Evolutionary conservation across 2,888 invertebrate genomes (phyloP).

Genomic region (Caradrina clavipalpis): DNA sequence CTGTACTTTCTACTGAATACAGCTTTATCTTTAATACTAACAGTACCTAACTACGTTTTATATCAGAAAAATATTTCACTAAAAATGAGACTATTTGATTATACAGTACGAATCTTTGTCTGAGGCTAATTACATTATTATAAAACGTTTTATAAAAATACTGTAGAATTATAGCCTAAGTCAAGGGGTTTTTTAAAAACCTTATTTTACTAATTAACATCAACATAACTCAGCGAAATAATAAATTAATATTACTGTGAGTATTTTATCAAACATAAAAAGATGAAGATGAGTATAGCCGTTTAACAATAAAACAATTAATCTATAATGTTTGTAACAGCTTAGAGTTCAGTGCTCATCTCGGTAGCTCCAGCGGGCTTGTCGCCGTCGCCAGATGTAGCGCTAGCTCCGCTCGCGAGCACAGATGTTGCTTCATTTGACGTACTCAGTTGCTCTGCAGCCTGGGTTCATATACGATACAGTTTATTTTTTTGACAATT

Average conservation of each 20-base stretch:
- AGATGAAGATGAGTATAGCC: conserved; percentile 24
- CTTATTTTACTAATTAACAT: conserved; percentile 45
- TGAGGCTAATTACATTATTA: conserved; percentile 40
- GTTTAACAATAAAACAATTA: conserved; percentile 43
- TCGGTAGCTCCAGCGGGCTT: conserved; percentile 86
- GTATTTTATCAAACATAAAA: conserved; percentile 43
- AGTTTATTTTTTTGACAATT: not conserved
- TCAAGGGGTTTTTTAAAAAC: conserved; percentile 42
- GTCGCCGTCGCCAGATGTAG: conserved; percentile 73
- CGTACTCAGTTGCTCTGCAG: conserved; percentile 88
- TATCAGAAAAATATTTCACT: conserved; percentile 22
- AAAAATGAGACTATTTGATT: conserved; percentile 35
- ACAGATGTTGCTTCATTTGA: conserved; percentile 70
- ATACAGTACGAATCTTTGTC: conserved; percentile 24
- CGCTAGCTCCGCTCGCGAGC: conserved; percentile 58
- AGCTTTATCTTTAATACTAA: conserved; percentile 21
- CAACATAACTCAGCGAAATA: conserved; percentile 57
- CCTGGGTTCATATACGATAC: conserved; percentile 71
- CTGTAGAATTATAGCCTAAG: conserved; percentile 44
- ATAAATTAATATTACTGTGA: conserved; percentile 59
- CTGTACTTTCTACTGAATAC: conserved; percentile 30
- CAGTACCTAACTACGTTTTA: conserved; percentile 23
- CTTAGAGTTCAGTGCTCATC: conserved; percentile 93
- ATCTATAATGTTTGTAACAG: conserved; percentile 33
- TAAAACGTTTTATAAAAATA: conserved; percentile 60